phyloP scores from a whole-genome alignment of 2,888 invertebrate species.

The Scaptodrosophila latifasciaeformis region DNA sequence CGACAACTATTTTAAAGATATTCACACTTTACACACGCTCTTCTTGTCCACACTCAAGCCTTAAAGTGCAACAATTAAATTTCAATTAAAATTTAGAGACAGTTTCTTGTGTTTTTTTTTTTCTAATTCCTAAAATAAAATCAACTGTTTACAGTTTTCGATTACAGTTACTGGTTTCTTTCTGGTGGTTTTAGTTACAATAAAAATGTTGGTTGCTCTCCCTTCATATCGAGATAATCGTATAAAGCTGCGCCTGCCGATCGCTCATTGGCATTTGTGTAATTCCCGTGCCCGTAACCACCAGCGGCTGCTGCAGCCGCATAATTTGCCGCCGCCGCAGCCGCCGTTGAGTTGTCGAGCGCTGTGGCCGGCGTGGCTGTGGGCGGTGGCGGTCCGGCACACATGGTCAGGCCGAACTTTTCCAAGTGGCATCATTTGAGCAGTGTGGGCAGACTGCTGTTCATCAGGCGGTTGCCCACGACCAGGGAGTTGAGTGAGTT shows the following conservation, averaged over 20 bases:
- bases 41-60: neutral
- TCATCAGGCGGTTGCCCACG: conserved; percentile 71
- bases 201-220: conserved; percentile 59
- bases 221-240: conserved; percentile 58
- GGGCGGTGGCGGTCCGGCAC: conserved; percentile 53
- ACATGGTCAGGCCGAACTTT: conserved; percentile 62
- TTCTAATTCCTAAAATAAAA: conserved; percentile 40
- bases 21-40: neutral
- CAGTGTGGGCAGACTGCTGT: conserved; percentile 67
- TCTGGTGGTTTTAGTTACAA: conserved; percentile 61
- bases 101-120: neutral
- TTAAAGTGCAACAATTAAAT: no score
- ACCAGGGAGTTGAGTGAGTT: conserved; percentile 68
- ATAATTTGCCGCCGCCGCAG: conserved; percentile 3
- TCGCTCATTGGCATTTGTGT: conserved; percentile 38
- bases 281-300: conserved; percentile 18
- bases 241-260: conserved; percentile 35
- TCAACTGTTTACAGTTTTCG: conserved; percentile 34
- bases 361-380: conserved; percentile 43
- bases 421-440: conserved; percentile 72
- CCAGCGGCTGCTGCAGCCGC: conserved; percentile 1
- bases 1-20: conserved; percentile 9
- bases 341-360: conserved; percentile 19
- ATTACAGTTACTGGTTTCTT: conserved; percentile 13
- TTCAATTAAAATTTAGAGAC: no score